phyloP scores from a whole-genome alignment of 1,140 invertebrate species.

The Drosophila obscura region DNA sequence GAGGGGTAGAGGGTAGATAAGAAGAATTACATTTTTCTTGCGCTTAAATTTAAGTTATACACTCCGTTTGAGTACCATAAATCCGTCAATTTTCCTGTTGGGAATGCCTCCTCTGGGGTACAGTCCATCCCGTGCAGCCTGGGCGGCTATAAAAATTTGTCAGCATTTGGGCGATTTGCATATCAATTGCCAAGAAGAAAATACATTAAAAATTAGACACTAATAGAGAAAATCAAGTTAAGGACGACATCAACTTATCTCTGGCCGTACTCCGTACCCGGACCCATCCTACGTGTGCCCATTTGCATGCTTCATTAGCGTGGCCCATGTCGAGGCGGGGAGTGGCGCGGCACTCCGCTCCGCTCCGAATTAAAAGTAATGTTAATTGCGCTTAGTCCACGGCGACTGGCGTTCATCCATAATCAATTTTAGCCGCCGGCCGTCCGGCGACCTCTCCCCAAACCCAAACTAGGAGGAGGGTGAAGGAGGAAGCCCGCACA shows the following conservation, averaged over 20 bases:
- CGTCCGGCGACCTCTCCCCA: not conserved
- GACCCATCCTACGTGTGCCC: conserved; percentile 30
- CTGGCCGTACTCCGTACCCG: not conserved
- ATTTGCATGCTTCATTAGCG: conserved; percentile 81
- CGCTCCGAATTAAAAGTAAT: conserved; percentile 76
- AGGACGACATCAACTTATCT: conserved; percentile 54
- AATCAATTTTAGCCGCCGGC: conserved; percentile 76
- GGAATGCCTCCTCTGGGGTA: too few species aligned
- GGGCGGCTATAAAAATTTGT: conserved; percentile 4
- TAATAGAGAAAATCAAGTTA: conserved; percentile 76
- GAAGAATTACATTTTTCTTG: too few species aligned
- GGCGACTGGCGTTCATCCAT: conserved; percentile 67
- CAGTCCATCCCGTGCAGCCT: too few species aligned
- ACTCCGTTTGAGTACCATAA: too few species aligned
- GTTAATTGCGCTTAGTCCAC: conserved; percentile 69
- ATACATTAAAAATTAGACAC: conserved; percentile 73
- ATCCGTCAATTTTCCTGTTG: too few species aligned
- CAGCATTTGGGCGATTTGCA: conserved; percentile 49
- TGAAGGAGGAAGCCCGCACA: not conserved
- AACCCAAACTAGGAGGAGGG: not conserved
- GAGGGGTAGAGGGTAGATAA: too few species aligned
- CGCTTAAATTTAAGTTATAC: too few species aligned
- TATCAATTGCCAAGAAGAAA: conserved; percentile 64
- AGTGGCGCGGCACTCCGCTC: conserved; percentile 30
- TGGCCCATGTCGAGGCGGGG: not conserved